Base-by-base conservation (phyloP, 2,888 invertebrate species). In the Chrysolina haemoptera region DNA sequence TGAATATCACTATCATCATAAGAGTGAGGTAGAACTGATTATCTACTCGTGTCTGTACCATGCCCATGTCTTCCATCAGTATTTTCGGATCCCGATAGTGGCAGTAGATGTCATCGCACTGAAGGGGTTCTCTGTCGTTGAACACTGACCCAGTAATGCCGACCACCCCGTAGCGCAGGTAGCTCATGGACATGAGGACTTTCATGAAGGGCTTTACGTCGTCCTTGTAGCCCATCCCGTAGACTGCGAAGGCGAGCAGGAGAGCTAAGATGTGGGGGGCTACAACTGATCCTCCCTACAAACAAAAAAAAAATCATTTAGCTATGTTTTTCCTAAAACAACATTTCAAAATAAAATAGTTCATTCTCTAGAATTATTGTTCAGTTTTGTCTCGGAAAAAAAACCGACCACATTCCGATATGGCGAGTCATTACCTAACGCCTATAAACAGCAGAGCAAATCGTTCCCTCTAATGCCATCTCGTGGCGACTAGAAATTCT, bases 101-200 rank as follows among this genome's bases (percentile, higher is more conserved):
- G 62, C 92, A 90, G 84, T 93, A 93, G 0, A 90, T 80, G 75
- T 90, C 89, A 0, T 89, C 89, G 82, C 95, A 95, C 9, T 91
- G 89, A 88, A 95, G 88, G 0, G 88, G 84, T 0, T 87, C 88
- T 8, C 94, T 87, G 71, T 92, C 89, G 73, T 90, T 87, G 75
- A 92, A 93, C 73, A 94, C 89, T 0, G 94, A 87, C 1, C 90
- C 78, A 62, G 82, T 81, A 27, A 82, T 79, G 9, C 93, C 94
- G 9, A 92, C 90, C 70, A 94, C 89, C 0, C 93, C 92, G 83
- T 92, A 94, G 67, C 94, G 90, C 18, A 94, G 89, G 84, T 92
- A 95, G 0, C 91, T 91, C 2, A 88, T 82, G 0, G 89, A 88
- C 91, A 92, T 92, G 0, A 92, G 81, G 0, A 88, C 83, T 76